Base-by-base conservation (phyloP, 2,888 invertebrate genomes). In the Mystacides longicornis region DNA sequence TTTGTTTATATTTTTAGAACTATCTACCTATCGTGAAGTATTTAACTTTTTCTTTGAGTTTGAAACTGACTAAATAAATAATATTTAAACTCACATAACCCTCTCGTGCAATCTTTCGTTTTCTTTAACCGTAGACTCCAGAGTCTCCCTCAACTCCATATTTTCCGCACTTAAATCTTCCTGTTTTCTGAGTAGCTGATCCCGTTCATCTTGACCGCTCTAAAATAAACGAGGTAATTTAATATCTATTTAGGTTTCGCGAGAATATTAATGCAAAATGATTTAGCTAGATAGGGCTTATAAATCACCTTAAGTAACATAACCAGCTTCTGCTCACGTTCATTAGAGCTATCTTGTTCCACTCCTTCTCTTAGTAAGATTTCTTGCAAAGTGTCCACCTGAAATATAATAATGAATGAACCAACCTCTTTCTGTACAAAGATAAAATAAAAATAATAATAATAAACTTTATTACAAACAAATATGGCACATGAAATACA, bases 331-430 rank as follows among this genome's bases (percentile, higher is more conserved):
- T 89, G 86, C 65, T 90, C 89, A 1, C 84, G 73, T 67, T 89
- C 89, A 2, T 84, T 83, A n/a, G 81, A 80, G 3, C 83, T 77
- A 64, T 87, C 86, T 5, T 81, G 78, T 58, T 82, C 82, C 46
- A 81, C 80, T n/a, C 85, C 83, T 62, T 86, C 87, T 14, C 84
- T 79, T 51, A 88, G 75, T 51, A 89, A 71, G 52, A 93, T 71
- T 65, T 87, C 89, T 68, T 93, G 91, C 46, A 95, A 71, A 1
- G 89, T 89, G 63, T 89, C 90, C 58, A 93, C 89, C 76, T 86
- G 71, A 0, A 42, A 22, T 37, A 37, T 16, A 14, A 43, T 33
- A 27, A 51, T 16, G 18, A 18, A 42, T 22, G 22, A 43, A n/a
- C n/a, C n/a, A n/a, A n/a, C n/a, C n/a, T n/a, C n/a, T n/a, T n/a